phyloP scores from a whole-genome alignment of 1,140 invertebrate species.

The Heliconius melpomene region DNA sequence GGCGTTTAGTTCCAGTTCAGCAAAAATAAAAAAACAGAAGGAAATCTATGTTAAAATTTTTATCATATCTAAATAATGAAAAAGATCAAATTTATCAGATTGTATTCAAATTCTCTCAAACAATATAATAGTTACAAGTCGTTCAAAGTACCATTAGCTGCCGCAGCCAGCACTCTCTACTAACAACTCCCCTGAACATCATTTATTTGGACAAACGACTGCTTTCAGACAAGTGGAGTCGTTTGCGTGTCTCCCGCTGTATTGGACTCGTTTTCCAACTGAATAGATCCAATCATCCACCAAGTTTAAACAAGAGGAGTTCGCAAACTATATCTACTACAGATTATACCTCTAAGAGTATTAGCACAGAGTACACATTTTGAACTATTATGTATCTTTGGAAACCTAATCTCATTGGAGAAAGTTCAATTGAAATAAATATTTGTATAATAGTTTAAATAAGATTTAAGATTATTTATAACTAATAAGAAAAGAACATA shows the following conservation, averaged over 20 bases:
- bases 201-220: slow-evolving; percentile 52
- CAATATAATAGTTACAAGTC: slow-evolving; percentile 35
- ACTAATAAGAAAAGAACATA: not conserved
- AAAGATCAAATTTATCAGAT: not conserved
- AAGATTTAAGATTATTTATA: no score
- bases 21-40: not conserved
- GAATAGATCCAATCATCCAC: slow-evolving; percentile 37
- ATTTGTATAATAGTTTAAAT: not conserved
- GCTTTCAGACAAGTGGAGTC: slow-evolving; percentile 50
- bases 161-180: slow-evolving; percentile 37
- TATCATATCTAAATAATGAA: not conserved
- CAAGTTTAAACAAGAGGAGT: slow-evolving; percentile 22
- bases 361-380: not conserved
- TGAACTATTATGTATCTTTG: not conserved
- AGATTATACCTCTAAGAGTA: not conserved
- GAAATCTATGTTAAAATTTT: not conserved
- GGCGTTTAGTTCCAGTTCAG: not conserved
- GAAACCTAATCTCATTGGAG: not conserved
- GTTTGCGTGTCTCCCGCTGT: slow-evolving; percentile 44
- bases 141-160: slow-evolving; percentile 42
- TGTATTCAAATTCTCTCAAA: slow-evolving; percentile 19
- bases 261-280: slow-evolving; percentile 38
- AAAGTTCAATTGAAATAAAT: not conserved
- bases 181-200: slow-evolving; percentile 52
- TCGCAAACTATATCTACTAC: not conserved